These are phyloP conservation scores for Camponotus vicinus DNA, from an alignment of 1,140 invertebrate species.

Conservation along the genomic window DNA sequence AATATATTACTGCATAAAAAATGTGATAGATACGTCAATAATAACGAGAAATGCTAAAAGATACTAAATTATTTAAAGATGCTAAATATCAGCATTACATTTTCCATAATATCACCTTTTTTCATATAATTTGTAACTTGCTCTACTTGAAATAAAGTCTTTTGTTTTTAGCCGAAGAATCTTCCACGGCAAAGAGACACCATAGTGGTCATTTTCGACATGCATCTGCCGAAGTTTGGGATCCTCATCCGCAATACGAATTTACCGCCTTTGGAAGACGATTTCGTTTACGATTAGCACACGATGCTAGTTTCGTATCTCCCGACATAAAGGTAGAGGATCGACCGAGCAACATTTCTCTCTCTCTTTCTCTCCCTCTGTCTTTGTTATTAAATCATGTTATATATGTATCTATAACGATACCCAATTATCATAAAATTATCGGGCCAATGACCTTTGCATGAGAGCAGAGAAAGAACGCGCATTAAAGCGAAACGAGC, in stretches of 20 bases:
- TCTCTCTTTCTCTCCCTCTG: not conserved
- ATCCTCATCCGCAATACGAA: constrained; percentile 91
- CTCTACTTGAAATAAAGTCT: constrained; percentile 10
- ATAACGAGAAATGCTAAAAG: not conserved
- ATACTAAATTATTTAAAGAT: not conserved
- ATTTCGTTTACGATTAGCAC: constrained; percentile 87
- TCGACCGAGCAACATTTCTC: not conserved
- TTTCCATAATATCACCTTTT: not conserved
- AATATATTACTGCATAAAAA: not conserved
- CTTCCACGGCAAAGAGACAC: constrained; percentile 79
- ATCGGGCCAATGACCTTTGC: not conserved
- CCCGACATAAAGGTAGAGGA: constrained; percentile 86
- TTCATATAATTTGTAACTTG: not conserved
- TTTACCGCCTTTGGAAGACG: constrained; percentile 88
- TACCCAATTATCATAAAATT: not conserved
- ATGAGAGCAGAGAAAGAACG: not conserved
- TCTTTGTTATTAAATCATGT: not conserved
- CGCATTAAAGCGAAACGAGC: constrained; percentile 7
- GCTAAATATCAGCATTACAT: not conserved
- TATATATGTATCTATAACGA: too few species aligned
- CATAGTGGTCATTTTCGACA: constrained; percentile 89
- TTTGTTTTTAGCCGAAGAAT: constrained; percentile 69
- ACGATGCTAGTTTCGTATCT: constrained; percentile 87
- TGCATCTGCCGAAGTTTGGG: constrained; percentile 89
- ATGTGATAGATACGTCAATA: not conserved